Evolutionary conservation across 53 echinoderm and acorn worm genomes (phyloP), one percentile per base, ranked within the genome.

Genomic region (Astropecten irregularis): DNA sequence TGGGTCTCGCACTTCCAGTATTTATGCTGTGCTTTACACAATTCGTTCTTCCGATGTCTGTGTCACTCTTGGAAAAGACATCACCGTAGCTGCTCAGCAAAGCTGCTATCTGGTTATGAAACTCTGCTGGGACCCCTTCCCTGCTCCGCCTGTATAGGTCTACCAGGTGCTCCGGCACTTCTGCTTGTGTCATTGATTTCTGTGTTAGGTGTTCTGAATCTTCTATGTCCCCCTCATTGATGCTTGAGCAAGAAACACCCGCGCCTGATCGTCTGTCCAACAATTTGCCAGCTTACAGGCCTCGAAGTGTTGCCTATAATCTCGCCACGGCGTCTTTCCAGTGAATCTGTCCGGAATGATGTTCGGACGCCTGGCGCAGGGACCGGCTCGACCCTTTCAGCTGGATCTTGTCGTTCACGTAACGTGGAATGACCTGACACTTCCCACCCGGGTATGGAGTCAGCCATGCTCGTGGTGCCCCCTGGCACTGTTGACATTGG

Each of bases 21-120:
- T 90, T 46, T 10, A 90, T 86, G 28, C 15, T 22, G 42, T 90
- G 90, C 40, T 50, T 79, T 9, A 86, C 66, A 1, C 39, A 9
- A 33, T 70, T 53, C 0, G 86, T 90, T 16, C 51, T 42, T 27
- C 86, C 90, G n/a, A 90, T 66, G 22, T 84, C 84, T 15, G 3
- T 35, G 14, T 76, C 83, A 37, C 48, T 37, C 32, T 31, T 84
- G 11, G 84, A 74, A 67, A 89, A 89, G 7, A 89, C 73, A 9
- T 84, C 89, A 32, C 52, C 49, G 51, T 83, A 61, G 16, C 55
- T 25, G 21, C 27, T 3, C 21, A 87, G 30, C 23, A 81, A 62
- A 2, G 11, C 32, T 66, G 67, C 67, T 21, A 66, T 66, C 25
- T 39, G 20, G 3, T 1, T 1, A 40, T 66, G 67, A 40, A 21